Conservation (phyloP, 2,888 invertebrate species). For the Melitaea athalia region DNA sequence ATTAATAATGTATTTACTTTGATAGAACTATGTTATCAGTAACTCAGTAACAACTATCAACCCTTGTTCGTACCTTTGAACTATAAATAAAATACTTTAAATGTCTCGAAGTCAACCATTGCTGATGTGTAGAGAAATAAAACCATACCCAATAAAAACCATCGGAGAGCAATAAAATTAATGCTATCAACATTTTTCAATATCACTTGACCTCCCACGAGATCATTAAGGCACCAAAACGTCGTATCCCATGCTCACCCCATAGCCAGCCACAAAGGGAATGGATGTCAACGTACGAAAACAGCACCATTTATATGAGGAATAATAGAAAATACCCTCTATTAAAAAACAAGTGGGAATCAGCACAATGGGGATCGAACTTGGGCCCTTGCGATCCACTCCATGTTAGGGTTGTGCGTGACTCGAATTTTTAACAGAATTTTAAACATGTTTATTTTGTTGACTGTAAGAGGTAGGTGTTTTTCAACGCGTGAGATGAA, state of each 20-base stretch:
- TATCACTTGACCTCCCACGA: constrained; percentile 60
- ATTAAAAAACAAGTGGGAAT: constrained; percentile 79
- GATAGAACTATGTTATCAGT: too few species aligned
- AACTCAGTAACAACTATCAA: too few species aligned
- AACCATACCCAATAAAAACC: background rate
- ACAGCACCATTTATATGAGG: constrained; percentile 65
- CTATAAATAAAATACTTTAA: background rate
- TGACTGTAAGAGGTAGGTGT: constrained; percentile 36
- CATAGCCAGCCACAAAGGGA: constrained; percentile 47
- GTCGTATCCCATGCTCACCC: constrained; percentile 47
- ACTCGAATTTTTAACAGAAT: constrained; percentile 58
- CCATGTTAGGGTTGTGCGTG: constrained; percentile 70
- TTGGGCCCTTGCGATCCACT: constrained; percentile 62
- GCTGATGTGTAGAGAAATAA: background rate
- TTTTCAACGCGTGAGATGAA: constrained; percentile 36
- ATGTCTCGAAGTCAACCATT: background rate
- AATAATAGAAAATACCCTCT: constrained; percentile 79
- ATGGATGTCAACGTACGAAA: constrained; percentile 75
- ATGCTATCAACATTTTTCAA: constrained; percentile 32
- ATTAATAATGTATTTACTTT: too few species aligned
- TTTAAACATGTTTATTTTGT: constrained; percentile 47
- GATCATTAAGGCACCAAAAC: constrained; percentile 64
- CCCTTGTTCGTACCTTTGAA: too few species aligned
- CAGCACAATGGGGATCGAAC: constrained; percentile 72
- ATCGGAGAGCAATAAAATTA: constrained; percentile 24